Conservation (phyloP, 2,797 vertebrate species). For the Liasis olivaceus region DNA sequence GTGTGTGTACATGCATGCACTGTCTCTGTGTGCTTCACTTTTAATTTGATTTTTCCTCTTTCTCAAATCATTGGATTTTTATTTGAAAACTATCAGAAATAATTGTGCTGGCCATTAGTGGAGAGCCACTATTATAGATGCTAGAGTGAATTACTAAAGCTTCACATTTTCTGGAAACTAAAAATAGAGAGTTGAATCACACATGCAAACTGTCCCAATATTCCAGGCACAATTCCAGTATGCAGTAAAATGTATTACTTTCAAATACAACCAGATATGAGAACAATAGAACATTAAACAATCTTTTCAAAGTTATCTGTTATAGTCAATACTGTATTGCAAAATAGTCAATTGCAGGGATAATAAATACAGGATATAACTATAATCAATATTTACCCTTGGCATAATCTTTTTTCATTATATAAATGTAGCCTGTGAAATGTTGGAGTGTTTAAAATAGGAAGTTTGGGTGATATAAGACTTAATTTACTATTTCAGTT, state of each 20-base stretch:
- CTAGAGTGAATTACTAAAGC: slow-evolving; percentile 41
- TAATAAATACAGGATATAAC: background rate
- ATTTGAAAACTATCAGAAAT: slow-evolving; percentile 60
- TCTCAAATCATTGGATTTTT: slow-evolving; percentile 60
- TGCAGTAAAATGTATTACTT: background rate
- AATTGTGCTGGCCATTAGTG: slow-evolving; percentile 44
- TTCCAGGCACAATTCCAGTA: background rate
- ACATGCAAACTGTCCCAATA: background rate
- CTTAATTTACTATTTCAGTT: background rate
- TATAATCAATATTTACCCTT: background rate
- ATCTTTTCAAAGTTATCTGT: background rate
- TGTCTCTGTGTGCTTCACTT: slow-evolving; percentile 44
- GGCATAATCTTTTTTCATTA: background rate
- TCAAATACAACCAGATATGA: background rate
- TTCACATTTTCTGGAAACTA: slow-evolving; percentile 1
- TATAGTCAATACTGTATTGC: background rate
- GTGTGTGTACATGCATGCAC: background rate
- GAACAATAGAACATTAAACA: background rate
- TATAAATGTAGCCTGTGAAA: background rate
- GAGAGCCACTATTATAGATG: slow-evolving; percentile 40
- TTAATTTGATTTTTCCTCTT: slow-evolving; percentile 62
- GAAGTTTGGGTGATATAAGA: background rate
- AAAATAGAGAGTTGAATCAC: background rate
- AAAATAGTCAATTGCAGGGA: background rate
- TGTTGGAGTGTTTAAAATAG: background rate